Base-by-base conservation (phyloP, 1,140 invertebrate species). In the Grapholita molesta region DNA sequence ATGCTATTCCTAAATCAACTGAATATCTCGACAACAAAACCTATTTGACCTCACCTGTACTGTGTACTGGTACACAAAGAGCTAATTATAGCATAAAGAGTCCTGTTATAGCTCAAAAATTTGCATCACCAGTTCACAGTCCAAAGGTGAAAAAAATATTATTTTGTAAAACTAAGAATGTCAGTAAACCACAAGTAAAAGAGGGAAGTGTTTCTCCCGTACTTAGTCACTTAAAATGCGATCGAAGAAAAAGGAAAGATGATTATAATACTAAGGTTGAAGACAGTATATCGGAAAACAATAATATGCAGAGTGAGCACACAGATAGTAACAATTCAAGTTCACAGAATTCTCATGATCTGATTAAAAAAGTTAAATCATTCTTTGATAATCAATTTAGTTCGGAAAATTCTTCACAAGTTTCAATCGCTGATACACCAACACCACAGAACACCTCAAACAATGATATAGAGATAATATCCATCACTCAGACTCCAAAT, bases 301-400 rank as follows among this genome's bases (percentile, higher is more conserved):
- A 42, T 7, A 3, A 23, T 30, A 32, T 68, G 64, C 12, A 35
- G n/a, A 61, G 67, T 15, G 15, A 38, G 33, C 72, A 70, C 61
- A 65, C 48, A 67, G 53, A 1, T 7, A 18, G 35, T 38, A 30
- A 7, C 6, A 38, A 64, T 66, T 65, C 18, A 70, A 28, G 67
- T 66, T 53, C 48, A 61, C 6, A 71, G 61, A 12, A 70, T 66
- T 33, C 65, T 24, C 7, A 32, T 68, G 73, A 80, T 1, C 67
- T 89, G 66, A 70, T 75, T n/a, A 75, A 76, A 28, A 84, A 74
- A 64, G 78, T 87, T 2, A 87, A 85, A 77, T 75, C 72, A 64
- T 90, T 78, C 69, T 89, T 90, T 66, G 77, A 86, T 2, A 83
- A 71, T 28, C 67, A 85, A 66, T 86, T 89, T 38, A 82, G 74